Conservation (phyloP, 2,113 vertebrate species). For the Nerophis ophidion region DNA sequence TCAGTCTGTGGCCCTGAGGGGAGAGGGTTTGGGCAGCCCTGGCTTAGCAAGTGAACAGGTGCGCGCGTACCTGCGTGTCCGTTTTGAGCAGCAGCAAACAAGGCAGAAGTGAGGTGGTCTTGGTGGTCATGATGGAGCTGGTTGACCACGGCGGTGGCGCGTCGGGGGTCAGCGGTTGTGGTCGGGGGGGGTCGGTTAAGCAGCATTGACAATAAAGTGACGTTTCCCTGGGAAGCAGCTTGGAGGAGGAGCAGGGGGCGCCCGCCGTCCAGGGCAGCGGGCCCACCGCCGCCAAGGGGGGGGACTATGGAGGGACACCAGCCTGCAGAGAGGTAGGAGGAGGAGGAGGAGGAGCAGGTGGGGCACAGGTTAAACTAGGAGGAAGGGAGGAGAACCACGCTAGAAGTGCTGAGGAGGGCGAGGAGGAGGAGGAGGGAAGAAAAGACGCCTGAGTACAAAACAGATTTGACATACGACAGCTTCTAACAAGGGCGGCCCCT, state of each 20-base stretch:
- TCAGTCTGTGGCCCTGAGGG: no score
- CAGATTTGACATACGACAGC: background rate
- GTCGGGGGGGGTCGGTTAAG: slow-evolving; percentile 90
- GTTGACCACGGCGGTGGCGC: slow-evolving; percentile 75
- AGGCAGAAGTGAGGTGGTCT: slow-evolving; percentile 89
- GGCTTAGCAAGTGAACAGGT: background rate
- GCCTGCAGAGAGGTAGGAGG: slow-evolving; percentile 74
- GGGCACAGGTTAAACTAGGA: slow-evolving; percentile 53
- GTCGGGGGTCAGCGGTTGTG: slow-evolving; percentile 15
- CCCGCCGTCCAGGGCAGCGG: slow-evolving; percentile 98
- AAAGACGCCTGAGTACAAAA: slow-evolving; percentile 26
- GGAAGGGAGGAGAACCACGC: slow-evolving; percentile 25
- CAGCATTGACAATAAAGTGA: slow-evolving; percentile 99
- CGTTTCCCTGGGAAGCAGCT: slow-evolving; percentile 99
- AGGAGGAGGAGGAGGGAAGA: slow-evolving; percentile 18
- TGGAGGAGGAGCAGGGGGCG: slow-evolving; percentile 96
- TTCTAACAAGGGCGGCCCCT: background rate
- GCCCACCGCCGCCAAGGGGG: slow-evolving; percentile 89
- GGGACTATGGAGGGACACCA: slow-evolving; percentile 98
- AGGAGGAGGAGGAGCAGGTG: slow-evolving; percentile 35
- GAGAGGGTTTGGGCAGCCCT: no score
- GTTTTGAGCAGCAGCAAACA: slow-evolving; percentile 98
- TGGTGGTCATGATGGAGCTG: slow-evolving; percentile 73
- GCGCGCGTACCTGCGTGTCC: slow-evolving; percentile 84
- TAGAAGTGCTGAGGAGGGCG: slow-evolving; percentile 48